A percentile compares a stretch with the other conserved stretches of the same genome.
Evolutionary conservation across 2,797 vertebrate species (phyloP).

Genomic region (Emydoidea blandingii): DNA sequence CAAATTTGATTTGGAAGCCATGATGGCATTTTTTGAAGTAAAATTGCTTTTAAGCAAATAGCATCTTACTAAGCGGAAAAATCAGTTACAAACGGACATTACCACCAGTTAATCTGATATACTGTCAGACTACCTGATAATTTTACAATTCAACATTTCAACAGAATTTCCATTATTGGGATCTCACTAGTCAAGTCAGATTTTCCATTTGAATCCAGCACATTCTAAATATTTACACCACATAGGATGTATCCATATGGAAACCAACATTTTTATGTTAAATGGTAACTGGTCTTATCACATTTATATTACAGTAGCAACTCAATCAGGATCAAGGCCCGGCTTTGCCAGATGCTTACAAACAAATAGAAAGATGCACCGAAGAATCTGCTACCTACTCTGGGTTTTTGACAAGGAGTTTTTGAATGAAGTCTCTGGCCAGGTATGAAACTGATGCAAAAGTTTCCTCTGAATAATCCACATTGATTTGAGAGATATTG

Average conservation of each 20-base stretch:
- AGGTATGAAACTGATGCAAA: conserved; percentile 92
- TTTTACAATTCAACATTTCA: background rate
- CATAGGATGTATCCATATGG: background rate
- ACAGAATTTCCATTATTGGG: background rate
- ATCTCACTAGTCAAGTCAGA: background rate
- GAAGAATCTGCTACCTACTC: conserved; percentile 86
- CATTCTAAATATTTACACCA: background rate
- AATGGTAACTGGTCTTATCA: background rate
- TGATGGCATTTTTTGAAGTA: background rate
- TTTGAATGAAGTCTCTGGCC: conserved; percentile 94
- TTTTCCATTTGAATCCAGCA: background rate
- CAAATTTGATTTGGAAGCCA: background rate
- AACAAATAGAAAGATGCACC: background rate
- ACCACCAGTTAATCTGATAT: background rate
- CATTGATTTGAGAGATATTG: conserved; percentile 96
- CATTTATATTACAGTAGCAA: background rate
- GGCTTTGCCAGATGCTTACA: background rate
- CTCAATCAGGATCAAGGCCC: background rate
- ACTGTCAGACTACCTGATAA: background rate
- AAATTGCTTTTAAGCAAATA: background rate
- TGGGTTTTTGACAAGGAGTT: conserved; percentile 93
- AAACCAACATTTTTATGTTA: background rate
- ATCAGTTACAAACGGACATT: background rate
- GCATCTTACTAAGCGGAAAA: background rate
- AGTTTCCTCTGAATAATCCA: conserved; percentile 92